Percentiles rank a stretch among this genome's conserved stretches.
Conservation (phyloP, 2,113 vertebrate species). For the Setophaga kirtlandii region DNA sequence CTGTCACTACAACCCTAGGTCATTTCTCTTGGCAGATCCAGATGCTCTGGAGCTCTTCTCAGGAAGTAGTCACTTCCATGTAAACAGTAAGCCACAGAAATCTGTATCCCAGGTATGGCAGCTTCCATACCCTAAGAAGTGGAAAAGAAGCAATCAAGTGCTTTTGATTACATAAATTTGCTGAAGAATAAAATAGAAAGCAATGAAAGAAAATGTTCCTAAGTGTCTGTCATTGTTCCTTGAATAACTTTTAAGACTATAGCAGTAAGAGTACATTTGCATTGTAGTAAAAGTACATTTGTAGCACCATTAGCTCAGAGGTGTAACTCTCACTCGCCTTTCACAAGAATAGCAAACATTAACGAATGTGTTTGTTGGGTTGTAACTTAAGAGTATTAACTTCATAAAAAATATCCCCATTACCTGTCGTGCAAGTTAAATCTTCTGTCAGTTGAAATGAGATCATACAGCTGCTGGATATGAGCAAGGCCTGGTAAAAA, state of each 20-base stretch:
- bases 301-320: background rate
- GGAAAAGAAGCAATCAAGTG: background rate
- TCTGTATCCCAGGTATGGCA: background rate
- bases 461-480: constrained; percentile 92
- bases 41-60: background rate
- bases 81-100: background rate
- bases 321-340: background rate
- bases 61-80: background rate
- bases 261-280: background rate
- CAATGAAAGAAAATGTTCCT: background rate
- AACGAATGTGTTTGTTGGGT: background rate
- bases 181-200: background rate
- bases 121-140: background rate
- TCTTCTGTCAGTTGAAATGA: constrained; percentile 88
- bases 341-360: background rate
- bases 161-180: background rate
- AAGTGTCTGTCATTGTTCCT: background rate
- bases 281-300: background rate
- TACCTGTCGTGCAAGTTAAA: constrained; percentile 88
- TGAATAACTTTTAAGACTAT: background rate
- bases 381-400: background rate
- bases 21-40: background rate
- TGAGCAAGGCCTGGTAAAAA: constrained; percentile 96
- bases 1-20: background rate
- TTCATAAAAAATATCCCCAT: background rate